Base-by-base conservation (phyloP, 2,113 vertebrate species). In the Progne subis region DNA sequence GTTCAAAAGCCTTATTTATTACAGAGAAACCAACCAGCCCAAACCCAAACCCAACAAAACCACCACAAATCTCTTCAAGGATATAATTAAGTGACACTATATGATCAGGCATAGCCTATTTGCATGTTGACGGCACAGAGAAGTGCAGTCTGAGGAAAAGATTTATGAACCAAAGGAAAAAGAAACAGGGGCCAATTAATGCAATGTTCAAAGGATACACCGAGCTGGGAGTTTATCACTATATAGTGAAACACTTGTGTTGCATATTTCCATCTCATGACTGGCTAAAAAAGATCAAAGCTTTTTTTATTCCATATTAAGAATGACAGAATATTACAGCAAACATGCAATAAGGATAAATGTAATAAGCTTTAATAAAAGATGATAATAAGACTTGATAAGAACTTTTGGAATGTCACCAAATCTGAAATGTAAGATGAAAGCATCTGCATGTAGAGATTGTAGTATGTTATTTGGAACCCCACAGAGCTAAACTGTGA, bases 391-490 rank as follows among this genome's bases (percentile, higher is more conserved):
- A 97, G 96, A 94, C 97, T 90, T 97, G 97, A 98, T 97, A 97
- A 96, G 96, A 96, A 97, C 91, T 94, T 97, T 85, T 94, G 97
- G 94, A 97, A 92, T 72, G 89, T 92, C 94, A 96, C 86, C 97
- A 97, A 94, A 96, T 93, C 88, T 96, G 91, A 96, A 94, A 95
- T 76, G 88, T 91, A 90, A 98, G 98, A 98, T 97, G 96, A 98
- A 98, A 98, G 97, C 60, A 92, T 97, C 87, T 91, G 92, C 93
- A 94, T 80, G 92, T 95, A 97, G 97, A 97, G 97, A 97, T n/a
- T 93, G 96, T 90, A 97, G 95, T 96, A 97, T 98, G 97, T 97
- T 98, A 98, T 98, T 98, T 94, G 97, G 98, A 98, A 97, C 97
- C 98, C 98, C 94, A 95, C 17, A 28, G 98, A 97, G 98, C 95